phyloP scores from a whole-genome alignment of 2,113 vertebrate genomes.

The Zosterops pallidus region DNA sequence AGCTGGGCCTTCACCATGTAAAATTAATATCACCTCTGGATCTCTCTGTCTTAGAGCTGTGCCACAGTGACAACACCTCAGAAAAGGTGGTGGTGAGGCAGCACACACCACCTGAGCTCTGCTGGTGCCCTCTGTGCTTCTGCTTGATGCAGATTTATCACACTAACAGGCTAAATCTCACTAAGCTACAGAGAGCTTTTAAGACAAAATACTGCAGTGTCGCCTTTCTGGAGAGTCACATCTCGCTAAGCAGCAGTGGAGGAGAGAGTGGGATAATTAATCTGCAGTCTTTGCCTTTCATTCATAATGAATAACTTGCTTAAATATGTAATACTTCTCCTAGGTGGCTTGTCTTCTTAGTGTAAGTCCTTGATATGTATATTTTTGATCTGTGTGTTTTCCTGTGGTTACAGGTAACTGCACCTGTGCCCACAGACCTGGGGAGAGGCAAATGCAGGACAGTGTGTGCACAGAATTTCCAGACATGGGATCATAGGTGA shows the following conservation, averaged over 20 bases:
- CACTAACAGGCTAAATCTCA: slow-evolving; percentile 37
- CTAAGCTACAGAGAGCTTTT: slow-evolving; percentile 66
- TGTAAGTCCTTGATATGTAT: background rate
- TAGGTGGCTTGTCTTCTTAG: background rate
- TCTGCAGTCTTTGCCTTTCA: slow-evolving; percentile 38
- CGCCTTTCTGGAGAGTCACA: slow-evolving; percentile 31
- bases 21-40: background rate
- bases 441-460: background rate
- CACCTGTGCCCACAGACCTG: background rate
- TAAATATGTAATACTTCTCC: background rate
- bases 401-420: background rate
- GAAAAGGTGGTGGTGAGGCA: background rate
- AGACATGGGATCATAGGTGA: background rate
- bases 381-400: background rate
- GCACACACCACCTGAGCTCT: background rate
- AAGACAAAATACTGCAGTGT: slow-evolving; percentile 59
- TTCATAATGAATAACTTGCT: slow-evolving; percentile 18
- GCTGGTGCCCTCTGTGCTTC: background rate
- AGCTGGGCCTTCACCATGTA: background rate
- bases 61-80: background rate
- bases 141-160: slow-evolving; percentile 32
- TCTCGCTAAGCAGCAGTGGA: background rate
- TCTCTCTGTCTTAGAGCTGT: background rate
- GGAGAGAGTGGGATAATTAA: slow-evolving; percentile 44
- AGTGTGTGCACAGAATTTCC: background rate